Evolutionary conservation across 2,888 invertebrate genomes (phyloP).

Genomic region (Drosophila paranaensis): DNA sequence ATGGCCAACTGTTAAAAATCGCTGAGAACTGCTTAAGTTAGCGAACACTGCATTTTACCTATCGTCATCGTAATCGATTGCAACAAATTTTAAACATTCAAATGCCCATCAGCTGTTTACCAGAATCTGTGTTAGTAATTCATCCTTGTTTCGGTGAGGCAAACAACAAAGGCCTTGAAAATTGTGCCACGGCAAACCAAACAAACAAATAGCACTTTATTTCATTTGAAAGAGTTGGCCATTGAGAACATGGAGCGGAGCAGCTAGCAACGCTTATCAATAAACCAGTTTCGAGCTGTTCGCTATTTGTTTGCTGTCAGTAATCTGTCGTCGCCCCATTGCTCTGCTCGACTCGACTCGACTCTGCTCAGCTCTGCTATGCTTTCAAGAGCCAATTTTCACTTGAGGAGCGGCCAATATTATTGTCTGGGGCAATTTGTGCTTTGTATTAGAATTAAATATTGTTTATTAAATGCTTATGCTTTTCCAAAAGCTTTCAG

Average conservation of each 20-base stretch:
- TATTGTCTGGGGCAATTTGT: conserved; percentile 44
- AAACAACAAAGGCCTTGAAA: conserved; percentile 62
- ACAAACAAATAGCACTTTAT: conserved; percentile 50
- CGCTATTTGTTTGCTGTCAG: conserved; percentile 66
- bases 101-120: background rate
- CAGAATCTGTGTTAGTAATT: conserved; percentile 2
- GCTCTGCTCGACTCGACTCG: conserved; percentile 40
- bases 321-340: conserved; percentile 63
- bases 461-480: conserved; percentile 69
- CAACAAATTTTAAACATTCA: conserved; percentile 22
- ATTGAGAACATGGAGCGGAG: conserved; percentile 64
- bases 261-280: conserved; percentile 39
- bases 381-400: conserved; percentile 67
- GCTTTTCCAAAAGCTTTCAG: conserved; percentile 39
- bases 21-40: conserved; percentile 26
- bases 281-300: conserved; percentile 44
- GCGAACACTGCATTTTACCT: conserved; percentile 19
- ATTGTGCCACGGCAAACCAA: conserved; percentile 62
- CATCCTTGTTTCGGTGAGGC: conserved; percentile 15
- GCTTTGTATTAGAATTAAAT: conserved; percentile 61
- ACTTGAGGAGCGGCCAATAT: conserved; percentile 44
- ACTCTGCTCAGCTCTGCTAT: conserved; percentile 32
- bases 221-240: conserved; percentile 63
- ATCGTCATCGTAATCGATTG: conserved; percentile 33
- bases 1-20: conserved; percentile 56